These are phyloP conservation scores for Mormyrus proboscirostris DNA, from an alignment of 2,797 vertebrate species.

Conservation along the genomic window DNA sequence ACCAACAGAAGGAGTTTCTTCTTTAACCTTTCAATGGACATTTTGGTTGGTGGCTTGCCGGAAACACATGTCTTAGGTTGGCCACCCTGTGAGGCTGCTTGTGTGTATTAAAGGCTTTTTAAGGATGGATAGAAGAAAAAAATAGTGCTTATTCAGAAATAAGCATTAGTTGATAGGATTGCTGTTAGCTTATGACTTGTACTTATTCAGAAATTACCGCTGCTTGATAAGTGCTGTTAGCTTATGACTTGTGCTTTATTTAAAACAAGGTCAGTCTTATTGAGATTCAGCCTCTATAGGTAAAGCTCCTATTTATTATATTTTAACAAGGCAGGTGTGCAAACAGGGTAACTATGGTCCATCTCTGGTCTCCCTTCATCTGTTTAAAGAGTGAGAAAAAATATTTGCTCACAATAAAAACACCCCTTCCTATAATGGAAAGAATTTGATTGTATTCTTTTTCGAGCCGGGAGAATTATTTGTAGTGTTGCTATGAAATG, in stretches of 20 bases:
- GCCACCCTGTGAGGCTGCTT: neutral
- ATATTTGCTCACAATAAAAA: constrained; percentile 24
- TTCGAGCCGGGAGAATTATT: neutral
- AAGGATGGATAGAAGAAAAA: neutral
- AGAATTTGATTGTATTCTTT: constrained; percentile 6
- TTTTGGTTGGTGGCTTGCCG: neutral
- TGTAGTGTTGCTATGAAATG: constrained; percentile 6
- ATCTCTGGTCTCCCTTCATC: constrained; percentile 15
- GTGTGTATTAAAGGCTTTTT: neutral
- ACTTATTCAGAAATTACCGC: neutral
- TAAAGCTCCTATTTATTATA: constrained; percentile 14
- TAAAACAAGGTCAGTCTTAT: neutral
- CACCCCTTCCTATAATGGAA: constrained; percentile 13
- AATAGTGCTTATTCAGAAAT: neutral
- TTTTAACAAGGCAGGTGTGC: constrained; percentile 22
- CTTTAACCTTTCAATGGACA: neutral
- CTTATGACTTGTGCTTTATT: neutral
- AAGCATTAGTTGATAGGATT: neutral
- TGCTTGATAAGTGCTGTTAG: neutral
- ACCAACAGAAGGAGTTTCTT: neutral
- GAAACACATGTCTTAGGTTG: neutral
- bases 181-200: neutral
- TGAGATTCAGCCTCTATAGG: constrained; percentile 18
- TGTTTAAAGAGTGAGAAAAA: constrained; percentile 23
- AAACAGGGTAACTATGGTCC: constrained; percentile 20